phyloP scores from a whole-genome alignment of 92 coral and sea anemone genomes.

The Ricordea florida region DNA sequence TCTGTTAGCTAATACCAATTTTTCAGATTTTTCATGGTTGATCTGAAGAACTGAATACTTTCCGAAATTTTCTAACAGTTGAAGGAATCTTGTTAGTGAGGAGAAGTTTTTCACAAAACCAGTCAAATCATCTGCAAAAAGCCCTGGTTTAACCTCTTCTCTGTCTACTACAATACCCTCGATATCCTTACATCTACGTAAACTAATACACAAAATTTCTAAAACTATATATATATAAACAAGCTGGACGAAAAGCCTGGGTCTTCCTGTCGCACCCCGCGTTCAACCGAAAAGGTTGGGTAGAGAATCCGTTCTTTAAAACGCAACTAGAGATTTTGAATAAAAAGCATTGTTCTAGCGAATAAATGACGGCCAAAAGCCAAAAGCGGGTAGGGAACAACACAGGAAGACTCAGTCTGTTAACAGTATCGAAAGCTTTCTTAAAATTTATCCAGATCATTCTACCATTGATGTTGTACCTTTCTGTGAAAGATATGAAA shows the following conservation, averaged over 20 bases:
- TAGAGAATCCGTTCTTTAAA: not conserved
- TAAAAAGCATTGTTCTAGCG: conserved; percentile 30
- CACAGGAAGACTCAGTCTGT: conserved; percentile 4
- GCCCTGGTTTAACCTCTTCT: not conserved
- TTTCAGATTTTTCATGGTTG: not conserved
- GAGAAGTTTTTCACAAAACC: not conserved
- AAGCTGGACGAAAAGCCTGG: not conserved
- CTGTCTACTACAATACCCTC: not conserved
- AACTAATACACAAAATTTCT: too few species aligned
- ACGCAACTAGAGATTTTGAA: conserved; percentile 12
- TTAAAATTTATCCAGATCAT: conserved; percentile 20
- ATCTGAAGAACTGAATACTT: not conserved
- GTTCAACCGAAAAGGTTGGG: not conserved
- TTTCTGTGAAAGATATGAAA: not conserved
- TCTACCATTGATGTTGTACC: not conserved
- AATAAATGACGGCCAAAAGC: conserved; percentile 37
- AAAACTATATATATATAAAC: not conserved
- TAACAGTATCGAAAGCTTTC: conserved; percentile 26
- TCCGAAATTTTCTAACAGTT: not conserved
- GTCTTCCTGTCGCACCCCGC: not conserved
- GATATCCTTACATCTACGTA: not conserved
- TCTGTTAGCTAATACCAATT: not conserved
- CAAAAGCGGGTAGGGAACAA: not conserved
- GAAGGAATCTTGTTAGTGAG: not conserved
- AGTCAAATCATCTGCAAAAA: conserved; percentile 1